Base-by-base conservation (phyloP, 2,113 vertebrate genomes). In the Acanthochromis polyacanthus region DNA sequence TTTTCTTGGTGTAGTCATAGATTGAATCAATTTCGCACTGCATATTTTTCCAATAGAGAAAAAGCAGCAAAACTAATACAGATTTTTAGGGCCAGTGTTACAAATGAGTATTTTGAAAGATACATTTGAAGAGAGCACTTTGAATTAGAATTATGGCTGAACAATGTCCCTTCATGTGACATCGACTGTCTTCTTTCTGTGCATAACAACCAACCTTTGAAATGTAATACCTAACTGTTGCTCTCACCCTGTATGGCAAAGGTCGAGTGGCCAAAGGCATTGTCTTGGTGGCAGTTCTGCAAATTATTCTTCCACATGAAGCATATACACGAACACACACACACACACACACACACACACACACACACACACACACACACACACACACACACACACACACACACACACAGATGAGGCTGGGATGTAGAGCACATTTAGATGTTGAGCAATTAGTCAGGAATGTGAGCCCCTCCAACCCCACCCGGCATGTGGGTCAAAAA, bases 401-500 rank as follows among this genome's bases (percentile, higher is more conserved):
- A 81, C 38, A 78, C 5, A 55, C 12, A 23, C 45, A 69, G 40
- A 46, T 23, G 52, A 75, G 51, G 51, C 46, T 38, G 62, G 76
- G 58, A 52, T 53, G 30, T 48, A 17, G 71, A 64, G 66, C 74
- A 61, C 60, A 80, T 62, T 25, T 25, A 25, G 25, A 25, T 25
- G 25, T 25, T 3, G 25, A 25, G 71, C 88, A 93, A 91, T 90
- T 91, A 93, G 75, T 77, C 1, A 91, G 58, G 89, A 90, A 92
- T 91, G 83, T 63, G n/a, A 55, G 74, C 48, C 72, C 48, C 73
- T 69, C 51, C 40, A 52, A 69, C 75, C 59, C 71, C 75, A 69
- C 85, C 78, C 53, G 14, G 78, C 30, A 36, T 62, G 64, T 52
- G 68, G 57, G 52, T 83, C 56, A 67, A 51, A 70, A 71, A 73